These are phyloP conservation scores for Mus spretus DNA, from an alignment of 2,797 vertebrate species.

Conservation along the genomic window DNA sequence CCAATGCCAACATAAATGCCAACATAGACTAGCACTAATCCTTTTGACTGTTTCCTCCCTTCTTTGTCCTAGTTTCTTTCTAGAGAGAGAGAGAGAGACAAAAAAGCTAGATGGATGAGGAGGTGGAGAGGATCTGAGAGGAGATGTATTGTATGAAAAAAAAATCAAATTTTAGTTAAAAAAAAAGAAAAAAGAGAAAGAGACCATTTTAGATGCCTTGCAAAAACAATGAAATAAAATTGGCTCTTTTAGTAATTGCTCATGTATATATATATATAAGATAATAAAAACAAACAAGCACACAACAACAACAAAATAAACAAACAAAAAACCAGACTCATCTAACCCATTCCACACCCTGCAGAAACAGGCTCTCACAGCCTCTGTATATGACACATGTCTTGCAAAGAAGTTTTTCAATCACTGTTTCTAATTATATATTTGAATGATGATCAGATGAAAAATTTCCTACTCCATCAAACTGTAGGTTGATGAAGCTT, in stretches of 20 bases:
- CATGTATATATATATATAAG: background rate
- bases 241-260: background rate
- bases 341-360: background rate
- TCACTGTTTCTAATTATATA: background rate
- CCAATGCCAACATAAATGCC: background rate
- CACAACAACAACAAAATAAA: background rate
- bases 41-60: background rate
- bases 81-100: background rate
- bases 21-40: background rate
- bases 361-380: background rate
- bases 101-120: background rate
- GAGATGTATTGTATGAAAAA: background rate
- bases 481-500: background rate
- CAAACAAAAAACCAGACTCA: background rate
- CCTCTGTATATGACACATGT: background rate
- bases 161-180: background rate
- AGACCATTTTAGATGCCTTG: background rate
- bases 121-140: background rate
- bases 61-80: background rate
- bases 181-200: too few relatives aligned
- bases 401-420: background rate
- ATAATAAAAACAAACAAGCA: background rate
- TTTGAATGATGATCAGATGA: conserved; percentile 4
- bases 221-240: background rate
- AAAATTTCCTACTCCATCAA: background rate